These are phyloP conservation scores for Spodoptera littoralis DNA, from an alignment of 2,888 invertebrate species.

Conservation along the genomic window DNA sequence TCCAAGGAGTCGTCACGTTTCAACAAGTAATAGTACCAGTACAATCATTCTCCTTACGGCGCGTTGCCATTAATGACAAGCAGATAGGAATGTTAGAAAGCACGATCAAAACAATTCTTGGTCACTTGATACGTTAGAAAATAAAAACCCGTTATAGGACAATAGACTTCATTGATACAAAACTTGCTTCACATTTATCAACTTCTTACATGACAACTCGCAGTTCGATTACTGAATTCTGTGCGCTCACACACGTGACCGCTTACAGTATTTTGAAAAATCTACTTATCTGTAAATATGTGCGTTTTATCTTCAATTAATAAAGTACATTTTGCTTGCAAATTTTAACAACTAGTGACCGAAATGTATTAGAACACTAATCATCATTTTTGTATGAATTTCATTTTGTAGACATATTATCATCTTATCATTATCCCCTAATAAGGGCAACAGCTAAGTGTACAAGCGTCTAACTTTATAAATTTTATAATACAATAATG, in stretches of 20 bases:
- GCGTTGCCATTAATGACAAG: constrained; percentile 36
- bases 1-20: constrained; percentile 67
- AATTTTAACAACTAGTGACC: constrained; percentile 74
- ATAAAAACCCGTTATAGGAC: constrained; percentile 39
- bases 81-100: constrained; percentile 36
- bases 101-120: constrained; percentile 53
- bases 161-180: constrained; percentile 46
- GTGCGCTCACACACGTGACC: constrained; percentile 52
- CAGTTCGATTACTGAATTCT: constrained; percentile 26
- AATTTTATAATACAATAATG: constrained; percentile 71
- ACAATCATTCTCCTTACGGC: constrained; percentile 43
- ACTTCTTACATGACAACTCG: constrained; percentile 50
- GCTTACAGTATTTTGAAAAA: constrained; percentile 67
- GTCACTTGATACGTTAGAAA: constrained; percentile 54
- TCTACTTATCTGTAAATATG: constrained; percentile 76
- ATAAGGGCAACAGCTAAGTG: constrained; percentile 68
- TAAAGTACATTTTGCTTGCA: constrained; percentile 76
- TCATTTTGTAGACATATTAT: constrained; percentile 56
- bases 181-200: constrained; percentile 57
- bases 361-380: constrained; percentile 54
- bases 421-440: constrained; percentile 60
- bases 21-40: constrained; percentile 34
- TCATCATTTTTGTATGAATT: constrained; percentile 46
- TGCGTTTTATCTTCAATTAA: constrained; percentile 79
- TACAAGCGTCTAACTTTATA: constrained; percentile 73